Evolutionary conservation across 2,888 invertebrate genomes (phyloP).

Genomic region (Papilio protenor): DNA sequence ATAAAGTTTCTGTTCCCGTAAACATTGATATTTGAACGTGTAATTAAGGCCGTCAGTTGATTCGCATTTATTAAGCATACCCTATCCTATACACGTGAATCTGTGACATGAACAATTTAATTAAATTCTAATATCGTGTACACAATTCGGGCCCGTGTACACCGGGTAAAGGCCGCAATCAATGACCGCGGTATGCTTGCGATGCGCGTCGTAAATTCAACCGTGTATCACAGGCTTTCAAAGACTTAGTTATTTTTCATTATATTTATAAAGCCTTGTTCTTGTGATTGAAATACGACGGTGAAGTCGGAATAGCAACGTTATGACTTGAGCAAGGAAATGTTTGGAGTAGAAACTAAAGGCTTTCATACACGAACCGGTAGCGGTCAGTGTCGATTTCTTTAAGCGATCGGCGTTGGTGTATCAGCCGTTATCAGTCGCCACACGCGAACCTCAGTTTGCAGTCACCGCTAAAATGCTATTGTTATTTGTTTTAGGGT

Average conservation of each 20-base stretch:
- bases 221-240: constrained; percentile 13
- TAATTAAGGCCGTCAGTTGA: constrained; percentile 24
- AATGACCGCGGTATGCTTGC: constrained; percentile 36
- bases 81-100: neutral
- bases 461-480: neutral
- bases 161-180: constrained; percentile 39
- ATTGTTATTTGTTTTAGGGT: neutral
- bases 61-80: constrained; percentile 23
- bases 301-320: neutral
- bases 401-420: neutral
- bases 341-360: neutral
- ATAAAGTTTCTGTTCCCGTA: neutral
- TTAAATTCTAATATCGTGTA: constrained; percentile 42
- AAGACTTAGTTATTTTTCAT: constrained; percentile 12
- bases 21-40: neutral
- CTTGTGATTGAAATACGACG: neutral
- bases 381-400: neutral
- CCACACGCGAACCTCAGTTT: neutral
- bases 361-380: neutral
- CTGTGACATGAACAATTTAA: constrained; percentile 37
- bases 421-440: neutral
- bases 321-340: neutral
- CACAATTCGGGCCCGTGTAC: constrained; percentile 30
- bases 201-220: constrained; percentile 33
- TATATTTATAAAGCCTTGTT: constrained; percentile 16